A percentile compares a stretch with the other conserved stretches of the same genome.
Evolutionary conservation across 1,140 invertebrate genomes (phyloP).

Genomic region (Elymnias hypermnestra): DNA sequence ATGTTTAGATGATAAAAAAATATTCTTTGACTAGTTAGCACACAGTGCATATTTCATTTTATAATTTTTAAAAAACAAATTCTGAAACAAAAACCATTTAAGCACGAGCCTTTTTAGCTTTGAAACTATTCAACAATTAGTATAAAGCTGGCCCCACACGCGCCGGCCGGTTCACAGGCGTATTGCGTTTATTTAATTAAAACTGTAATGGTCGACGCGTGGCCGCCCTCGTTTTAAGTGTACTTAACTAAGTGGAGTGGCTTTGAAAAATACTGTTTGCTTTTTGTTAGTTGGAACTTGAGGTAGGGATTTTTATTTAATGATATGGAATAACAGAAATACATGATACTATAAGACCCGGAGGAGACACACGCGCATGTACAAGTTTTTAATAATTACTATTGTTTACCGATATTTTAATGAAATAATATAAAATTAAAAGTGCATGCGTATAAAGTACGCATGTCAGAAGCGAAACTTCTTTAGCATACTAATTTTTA

Average conservation of each 20-base stretch:
- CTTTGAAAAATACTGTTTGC: slow-evolving; percentile 3
- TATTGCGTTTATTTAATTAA: slow-evolving; percentile 23
- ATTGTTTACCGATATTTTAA: not conserved
- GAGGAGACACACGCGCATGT: too few species aligned
- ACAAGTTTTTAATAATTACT: too few species aligned
- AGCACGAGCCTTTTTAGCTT: slow-evolving; percentile 8
- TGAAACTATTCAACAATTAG: slow-evolving; percentile 5
- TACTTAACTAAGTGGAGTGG: slow-evolving; percentile 15
- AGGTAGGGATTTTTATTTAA: slow-evolving; percentile 4
- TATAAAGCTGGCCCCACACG: slow-evolving; percentile 9
- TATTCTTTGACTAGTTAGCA: too few species aligned
- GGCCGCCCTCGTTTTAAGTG: slow-evolving; percentile 12
- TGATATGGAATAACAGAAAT: too few species aligned
- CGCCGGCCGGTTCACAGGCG: slow-evolving; percentile 1
- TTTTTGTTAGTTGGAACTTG: slow-evolving; percentile 4
- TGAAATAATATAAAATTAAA: not conserved
- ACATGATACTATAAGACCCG: too few species aligned
- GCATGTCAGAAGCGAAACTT: too few species aligned
- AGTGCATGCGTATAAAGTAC: too few species aligned
- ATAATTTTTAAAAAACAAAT: not conserved
- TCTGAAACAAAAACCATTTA: slow-evolving; percentile 3
- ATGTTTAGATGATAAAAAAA: too few species aligned
- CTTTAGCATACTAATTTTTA: too few species aligned
- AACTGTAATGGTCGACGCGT: slow-evolving; percentile 19
- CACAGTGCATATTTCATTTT: too few species aligned